A percentile compares a stretch with the other conserved stretches of the same genome.
These are phyloP conservation scores for Pristionchus maxplancki DNA, from an alignment of 2,888 invertebrate genomes.

Conservation along the genomic window DNA sequence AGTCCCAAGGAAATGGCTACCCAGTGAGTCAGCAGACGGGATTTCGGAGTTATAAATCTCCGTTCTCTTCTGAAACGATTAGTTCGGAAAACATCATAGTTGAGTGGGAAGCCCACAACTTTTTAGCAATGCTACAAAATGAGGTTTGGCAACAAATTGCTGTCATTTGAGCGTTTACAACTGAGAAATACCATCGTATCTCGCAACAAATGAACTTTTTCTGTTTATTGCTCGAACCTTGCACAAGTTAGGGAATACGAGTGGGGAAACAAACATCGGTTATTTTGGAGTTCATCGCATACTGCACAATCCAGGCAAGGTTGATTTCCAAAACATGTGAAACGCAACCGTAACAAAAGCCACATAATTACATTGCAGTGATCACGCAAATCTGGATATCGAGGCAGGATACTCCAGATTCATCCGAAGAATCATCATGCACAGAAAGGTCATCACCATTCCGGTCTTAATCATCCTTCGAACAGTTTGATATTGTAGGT, in stretches of 20 bases:
- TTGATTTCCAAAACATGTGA: no score
- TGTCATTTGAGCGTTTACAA: background rate
- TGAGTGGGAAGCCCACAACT: background rate
- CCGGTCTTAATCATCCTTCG: no score
- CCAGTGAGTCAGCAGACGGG: background rate
- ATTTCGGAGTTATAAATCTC: no score
- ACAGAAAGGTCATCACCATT: slow-evolving; percentile 37
- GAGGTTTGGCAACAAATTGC: background rate
- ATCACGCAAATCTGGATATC: background rate
- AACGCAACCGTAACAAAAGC: no score
- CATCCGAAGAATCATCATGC: slow-evolving; percentile 28
- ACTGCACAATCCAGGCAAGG: no score
- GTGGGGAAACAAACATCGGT: no score
- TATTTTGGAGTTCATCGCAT: no score
- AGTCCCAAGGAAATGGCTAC: background rate
- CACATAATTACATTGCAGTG: background rate
- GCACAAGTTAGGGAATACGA: no score
- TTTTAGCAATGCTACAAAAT: background rate
- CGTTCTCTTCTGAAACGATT: no score
- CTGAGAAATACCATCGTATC: background rate
- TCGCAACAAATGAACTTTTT: background rate
- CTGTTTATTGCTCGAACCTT: background rate
- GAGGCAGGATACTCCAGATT: slow-evolving; percentile 31
- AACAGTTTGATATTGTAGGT: no score
- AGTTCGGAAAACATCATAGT: no score